Base-by-base conservation (phyloP, 2,888 invertebrate species). In the Apamea monoglypha region DNA sequence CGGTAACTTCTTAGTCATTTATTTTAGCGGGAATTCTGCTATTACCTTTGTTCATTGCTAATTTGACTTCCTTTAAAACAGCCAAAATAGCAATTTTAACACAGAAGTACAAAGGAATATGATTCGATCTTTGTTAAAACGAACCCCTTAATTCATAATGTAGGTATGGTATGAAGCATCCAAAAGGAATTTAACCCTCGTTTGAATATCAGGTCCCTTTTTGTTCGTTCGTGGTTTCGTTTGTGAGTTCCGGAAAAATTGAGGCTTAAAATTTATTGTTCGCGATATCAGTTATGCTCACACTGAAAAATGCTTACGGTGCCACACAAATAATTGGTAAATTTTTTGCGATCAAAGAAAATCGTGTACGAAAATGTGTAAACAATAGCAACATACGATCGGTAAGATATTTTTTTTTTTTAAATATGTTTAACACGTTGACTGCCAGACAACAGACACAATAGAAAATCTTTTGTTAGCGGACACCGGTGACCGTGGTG, bases 161-260 rank as follows among this genome's bases (percentile, higher is more conserved):
- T 10, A n/a, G 6, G 10, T 74, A 40, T 32, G 32, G 44, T 63
- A 69, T 53, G 53, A 82, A 63, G 44, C 44, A 47, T 47, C 6
- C 1, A 14, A 76, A 40, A 59, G n/a, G 44, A 59, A 81, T 81
- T 69, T 44, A n/a, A 70, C 25, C 40, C 6, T 14, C n/a, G n/a
- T 70, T 66, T 76, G 25, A 81, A 77, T 71, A 71, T 44, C 74
- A 21, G 18, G 4, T 59, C 21, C 2, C 32, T 32, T 83, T 81
- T 76, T 81, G 29, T 44, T 29, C 59, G 2, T n/a, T 36, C 8
- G 40, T 66, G 59, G 64, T 36, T 59, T 44, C 64, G 10, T 81
- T 77, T 36, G 61, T 67, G 44, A 66, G 21, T 36, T 68, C 29
- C n/a, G 36, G 8, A n/a, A 25, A 56, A 56, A 63, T 16, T 29